Evolutionary conservation across 2,888 invertebrate genomes (phyloP).

Genomic region (Melanostoma mellinum): DNA sequence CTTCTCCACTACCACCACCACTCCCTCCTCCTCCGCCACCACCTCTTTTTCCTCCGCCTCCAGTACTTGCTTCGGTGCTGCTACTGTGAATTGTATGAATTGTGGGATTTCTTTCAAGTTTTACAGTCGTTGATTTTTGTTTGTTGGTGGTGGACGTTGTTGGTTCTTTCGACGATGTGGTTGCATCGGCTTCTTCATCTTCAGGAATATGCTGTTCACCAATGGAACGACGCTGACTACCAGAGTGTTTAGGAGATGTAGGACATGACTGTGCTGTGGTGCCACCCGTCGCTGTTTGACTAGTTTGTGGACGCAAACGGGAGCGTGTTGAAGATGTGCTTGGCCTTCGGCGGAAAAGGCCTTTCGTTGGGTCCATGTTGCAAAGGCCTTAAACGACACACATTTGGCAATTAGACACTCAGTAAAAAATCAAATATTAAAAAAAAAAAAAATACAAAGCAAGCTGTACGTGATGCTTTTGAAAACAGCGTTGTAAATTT

Average conservation of each 20-base stretch:
- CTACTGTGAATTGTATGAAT: constrained; percentile 2
- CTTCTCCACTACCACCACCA: constrained; percentile 2
- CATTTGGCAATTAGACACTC: background rate
- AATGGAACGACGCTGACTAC: constrained; percentile 79
- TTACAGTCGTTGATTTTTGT: constrained; percentile 48
- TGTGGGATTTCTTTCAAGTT: constrained; percentile 44
- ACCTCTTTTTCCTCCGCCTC: constrained; percentile 53
- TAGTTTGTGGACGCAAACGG: constrained; percentile 78
- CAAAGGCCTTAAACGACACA: constrained; percentile 78
- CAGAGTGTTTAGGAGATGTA: constrained; percentile 81
- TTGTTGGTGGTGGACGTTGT: constrained; percentile 39
- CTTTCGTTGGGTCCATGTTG: constrained; percentile 81
- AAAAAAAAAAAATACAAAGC: constrained; percentile 2
- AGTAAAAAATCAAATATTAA: background rate
- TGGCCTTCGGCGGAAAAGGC: constrained; percentile 81
- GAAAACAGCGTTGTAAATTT: too few species aligned
- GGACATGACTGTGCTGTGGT: constrained; percentile 81
- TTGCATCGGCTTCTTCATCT: constrained; percentile 77
- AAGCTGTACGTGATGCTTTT: too few species aligned
- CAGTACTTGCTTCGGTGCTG: constrained; percentile 75
- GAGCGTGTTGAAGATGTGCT: constrained; percentile 80
- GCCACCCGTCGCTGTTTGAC: constrained; percentile 73
- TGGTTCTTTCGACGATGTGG: constrained; percentile 40
- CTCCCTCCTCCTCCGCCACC: background rate
- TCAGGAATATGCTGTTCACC: constrained; percentile 80